Percentiles rank a stretch among this genome's conserved stretches.
Conservation (phyloP, 2,113 vertebrate species). For the Terrapene triunguis region DNA sequence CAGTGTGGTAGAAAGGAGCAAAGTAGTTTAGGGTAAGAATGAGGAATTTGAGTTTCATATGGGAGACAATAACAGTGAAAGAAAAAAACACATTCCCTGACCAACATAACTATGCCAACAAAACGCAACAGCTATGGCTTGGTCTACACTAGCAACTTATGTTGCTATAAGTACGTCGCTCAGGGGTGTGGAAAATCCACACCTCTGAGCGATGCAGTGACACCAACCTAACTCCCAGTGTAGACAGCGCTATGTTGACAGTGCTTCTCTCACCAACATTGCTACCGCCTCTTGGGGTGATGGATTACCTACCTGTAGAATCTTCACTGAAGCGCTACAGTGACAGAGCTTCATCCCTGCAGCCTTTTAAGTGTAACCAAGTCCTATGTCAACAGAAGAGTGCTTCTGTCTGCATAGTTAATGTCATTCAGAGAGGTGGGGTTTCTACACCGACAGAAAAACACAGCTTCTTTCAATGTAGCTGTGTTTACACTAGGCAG, state of each 20-base stretch:
- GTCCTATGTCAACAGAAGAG: neutral
- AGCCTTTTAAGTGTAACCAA: neutral
- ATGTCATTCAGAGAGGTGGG: neutral
- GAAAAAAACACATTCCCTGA: neutral
- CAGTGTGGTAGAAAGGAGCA: neutral
- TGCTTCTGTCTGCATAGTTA: neutral
- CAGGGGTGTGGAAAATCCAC: neutral
- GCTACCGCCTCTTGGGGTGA: neutral
- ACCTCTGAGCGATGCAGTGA: neutral
- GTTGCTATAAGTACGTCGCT: neutral
- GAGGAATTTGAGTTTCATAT: neutral
- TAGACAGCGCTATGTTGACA: neutral
- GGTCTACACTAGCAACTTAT: neutral
- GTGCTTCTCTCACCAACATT: neutral
- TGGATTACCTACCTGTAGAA: neutral
- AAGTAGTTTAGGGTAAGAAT: slow-evolving; percentile 4
- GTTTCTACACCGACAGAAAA: neutral
- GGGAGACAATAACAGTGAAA: neutral
- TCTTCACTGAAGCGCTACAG: neutral
- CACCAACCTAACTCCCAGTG: neutral
- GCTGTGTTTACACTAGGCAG: neutral
- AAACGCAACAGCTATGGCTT: neutral
- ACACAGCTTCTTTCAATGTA: neutral
- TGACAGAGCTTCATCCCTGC: neutral
- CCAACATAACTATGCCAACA: neutral